These are phyloP conservation scores for Tetranychus piercei DNA, from an alignment of 2,888 invertebrate species.

Conservation along the genomic window DNA sequence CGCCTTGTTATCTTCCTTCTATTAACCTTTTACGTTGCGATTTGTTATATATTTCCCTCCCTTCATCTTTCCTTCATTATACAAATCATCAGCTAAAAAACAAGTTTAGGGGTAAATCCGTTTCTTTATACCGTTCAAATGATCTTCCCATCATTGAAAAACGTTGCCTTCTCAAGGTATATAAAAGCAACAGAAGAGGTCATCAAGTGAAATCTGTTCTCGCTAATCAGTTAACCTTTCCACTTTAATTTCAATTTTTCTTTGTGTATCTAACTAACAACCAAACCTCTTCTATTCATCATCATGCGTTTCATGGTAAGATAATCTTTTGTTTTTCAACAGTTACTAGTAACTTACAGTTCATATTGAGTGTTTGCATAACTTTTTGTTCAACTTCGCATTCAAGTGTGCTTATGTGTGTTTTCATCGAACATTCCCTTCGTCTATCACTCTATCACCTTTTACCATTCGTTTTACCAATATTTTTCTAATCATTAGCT, in stretches of 20 bases:
- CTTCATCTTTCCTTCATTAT: background rate
- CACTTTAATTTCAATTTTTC: background rate
- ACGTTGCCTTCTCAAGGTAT: background rate
- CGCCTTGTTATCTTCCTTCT: background rate
- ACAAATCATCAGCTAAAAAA: background rate
- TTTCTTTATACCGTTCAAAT: background rate
- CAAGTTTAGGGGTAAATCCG: background rate
- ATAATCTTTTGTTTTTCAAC: background rate
- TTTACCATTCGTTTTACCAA: background rate
- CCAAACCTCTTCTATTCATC: background rate
- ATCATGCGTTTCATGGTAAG: conserved; percentile 1
- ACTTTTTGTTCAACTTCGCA: background rate
- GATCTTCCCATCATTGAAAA: background rate
- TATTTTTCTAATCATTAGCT: background rate
- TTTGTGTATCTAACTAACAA: background rate
- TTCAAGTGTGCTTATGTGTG: too few relatives aligned
- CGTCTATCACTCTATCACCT: background rate
- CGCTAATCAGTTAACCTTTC: background rate
- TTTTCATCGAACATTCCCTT: background rate
- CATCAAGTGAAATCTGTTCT: background rate
- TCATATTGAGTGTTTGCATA: background rate
- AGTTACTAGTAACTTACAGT: background rate
- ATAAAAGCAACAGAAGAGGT: background rate
- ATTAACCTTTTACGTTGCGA: background rate
- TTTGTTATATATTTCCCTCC: background rate